These are phyloP conservation scores for Epizoanthus illoricatus DNA, from an alignment of 92 coral and sea anemone genomes.

Conservation along the genomic window DNA sequence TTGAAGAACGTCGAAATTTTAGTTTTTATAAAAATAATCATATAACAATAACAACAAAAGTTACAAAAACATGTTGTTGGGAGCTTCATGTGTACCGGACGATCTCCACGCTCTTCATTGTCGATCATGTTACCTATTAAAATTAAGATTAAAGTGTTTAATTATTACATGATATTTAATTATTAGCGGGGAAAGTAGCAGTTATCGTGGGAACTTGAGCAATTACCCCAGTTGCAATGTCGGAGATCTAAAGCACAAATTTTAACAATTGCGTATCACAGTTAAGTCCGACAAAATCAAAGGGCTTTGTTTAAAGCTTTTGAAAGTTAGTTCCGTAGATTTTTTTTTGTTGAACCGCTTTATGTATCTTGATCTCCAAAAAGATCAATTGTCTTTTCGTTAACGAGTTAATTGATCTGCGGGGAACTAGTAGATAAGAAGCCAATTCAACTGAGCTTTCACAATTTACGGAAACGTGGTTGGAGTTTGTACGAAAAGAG, in stretches of 20 bases:
- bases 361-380: constrained; percentile 22
- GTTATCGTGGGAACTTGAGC: constrained; percentile 17
- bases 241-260: not conserved
- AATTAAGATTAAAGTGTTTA: constrained; percentile 4
- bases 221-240: constrained; percentile 18
- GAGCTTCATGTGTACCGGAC: not conserved
- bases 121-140: not conserved
- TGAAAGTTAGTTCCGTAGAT: constrained; percentile 11
- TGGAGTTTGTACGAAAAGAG: no score
- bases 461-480: not conserved
- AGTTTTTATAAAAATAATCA: not conserved
- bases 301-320: constrained; percentile 3
- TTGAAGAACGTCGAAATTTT: not conserved
- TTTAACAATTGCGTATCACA: constrained; percentile 11
- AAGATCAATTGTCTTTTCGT: constrained; percentile 1
- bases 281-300: constrained; percentile 16
- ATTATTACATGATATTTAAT: constrained; percentile 15
- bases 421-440: constrained; percentile 8
- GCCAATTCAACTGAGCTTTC: not conserved
- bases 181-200: not conserved
- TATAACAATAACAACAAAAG: not conserved
- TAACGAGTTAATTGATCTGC: constrained; percentile 10
- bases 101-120: not conserved
- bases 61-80: not conserved
- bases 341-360: constrained; percentile 14